phyloP scores from a whole-genome alignment of 2,888 invertebrate species.

The Stenodema calcarata region DNA sequence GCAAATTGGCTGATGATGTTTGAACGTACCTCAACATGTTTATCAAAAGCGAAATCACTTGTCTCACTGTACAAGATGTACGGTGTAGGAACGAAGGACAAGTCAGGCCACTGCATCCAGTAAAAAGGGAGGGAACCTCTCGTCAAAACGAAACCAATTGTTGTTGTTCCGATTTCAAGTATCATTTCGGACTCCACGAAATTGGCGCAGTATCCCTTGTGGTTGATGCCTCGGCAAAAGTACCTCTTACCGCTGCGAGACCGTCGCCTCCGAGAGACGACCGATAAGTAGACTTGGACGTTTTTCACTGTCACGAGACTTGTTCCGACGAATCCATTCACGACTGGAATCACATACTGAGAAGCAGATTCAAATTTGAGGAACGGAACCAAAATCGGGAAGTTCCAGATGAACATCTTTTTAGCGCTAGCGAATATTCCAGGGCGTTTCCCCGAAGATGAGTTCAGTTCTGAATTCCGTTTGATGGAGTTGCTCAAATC shows the following conservation, averaged over 20 bases:
- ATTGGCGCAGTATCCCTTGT: not conserved
- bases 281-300: not conserved
- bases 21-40: not conserved
- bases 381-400: not conserved
- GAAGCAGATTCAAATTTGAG: not conserved
- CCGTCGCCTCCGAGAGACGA: not conserved
- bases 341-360: not conserved
- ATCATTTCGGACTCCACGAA: slow-evolving; percentile 5
- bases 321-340: not conserved
- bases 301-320: not conserved
- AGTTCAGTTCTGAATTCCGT: not conserved
- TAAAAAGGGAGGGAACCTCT: not conserved
- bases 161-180: not conserved
- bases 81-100: not conserved
- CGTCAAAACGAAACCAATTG: not conserved
- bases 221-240: not conserved
- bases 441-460: not conserved
- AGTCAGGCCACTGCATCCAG: slow-evolving; percentile 3
- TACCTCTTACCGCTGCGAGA: not conserved
- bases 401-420: not conserved
- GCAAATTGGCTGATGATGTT: not conserved
- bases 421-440: not conserved
- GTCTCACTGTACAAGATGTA: not conserved
- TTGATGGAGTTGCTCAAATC: not conserved
- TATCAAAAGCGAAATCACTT: not conserved